Evolutionary conservation across 2,797 vertebrate genomes (phyloP), one percentile per base, ranked within the genome.

Genomic region (Rhyacichthys aspro): DNA sequence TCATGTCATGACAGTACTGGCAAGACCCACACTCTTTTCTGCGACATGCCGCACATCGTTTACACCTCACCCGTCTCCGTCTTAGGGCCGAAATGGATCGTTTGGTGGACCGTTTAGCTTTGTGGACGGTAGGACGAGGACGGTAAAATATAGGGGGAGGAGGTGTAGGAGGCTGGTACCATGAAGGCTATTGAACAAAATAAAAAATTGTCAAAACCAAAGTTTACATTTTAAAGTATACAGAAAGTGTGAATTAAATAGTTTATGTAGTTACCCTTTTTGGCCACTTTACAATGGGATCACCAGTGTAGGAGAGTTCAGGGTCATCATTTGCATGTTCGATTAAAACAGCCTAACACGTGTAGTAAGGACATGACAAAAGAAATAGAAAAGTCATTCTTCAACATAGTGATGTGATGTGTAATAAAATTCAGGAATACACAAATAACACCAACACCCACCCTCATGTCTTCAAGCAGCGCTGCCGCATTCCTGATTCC

Each of bases 1-100:
- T 95, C 96, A 98, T 98, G 88, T 98, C 96, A 16, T 92, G 94
- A 90, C 96, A 98, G 86, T 94, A 98, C 76, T 95, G 94, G 87
- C 98, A 99, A 55, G 92, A 90, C 54, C 97, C 96, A 28, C 98
- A 99, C 86, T 96, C 95, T 32, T 93, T 94, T 69, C 98, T 93
- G 76, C 94, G 85, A 84, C 98, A 99, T n/a, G 91, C 96, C 8
- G 92, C 90, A 68, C 98, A 99, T 67, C 94, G 95, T 17, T 97
- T 94, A 81, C 97, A 99, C 41, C 98, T 90, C 46, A 98, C 96
- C 1, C 98, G 89, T 56, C 98, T 85, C 53, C 96, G 90, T 72
- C 96, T 82, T 79, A 97, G 76, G 37, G 83, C 79, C 0, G 32
- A 74, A 33, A 91, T 87, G 28, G 90, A 83, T 45, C 77, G 79